These are phyloP conservation scores for Drosophila borealis DNA, from an alignment of 2,888 invertebrate genomes.

Conservation along the genomic window DNA sequence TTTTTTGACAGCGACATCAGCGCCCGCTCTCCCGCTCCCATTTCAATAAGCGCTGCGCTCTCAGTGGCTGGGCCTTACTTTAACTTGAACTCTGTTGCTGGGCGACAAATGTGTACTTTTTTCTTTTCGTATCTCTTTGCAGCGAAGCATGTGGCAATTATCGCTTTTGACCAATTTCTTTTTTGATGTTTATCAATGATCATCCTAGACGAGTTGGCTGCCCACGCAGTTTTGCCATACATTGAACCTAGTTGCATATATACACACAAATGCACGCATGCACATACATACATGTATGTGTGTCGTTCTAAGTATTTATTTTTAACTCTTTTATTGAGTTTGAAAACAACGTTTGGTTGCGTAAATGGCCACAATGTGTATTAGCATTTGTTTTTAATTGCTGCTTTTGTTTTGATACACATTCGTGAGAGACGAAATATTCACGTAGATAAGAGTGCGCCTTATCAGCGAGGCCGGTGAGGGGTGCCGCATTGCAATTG, in stretches of 20 bases:
- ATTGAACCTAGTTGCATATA: constrained; percentile 4
- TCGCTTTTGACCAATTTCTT: constrained; percentile 1
- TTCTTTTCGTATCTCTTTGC: not conserved
- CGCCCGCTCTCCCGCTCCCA: constrained; percentile 7
- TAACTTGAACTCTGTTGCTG: constrained; percentile 45
- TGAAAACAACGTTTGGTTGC: constrained; percentile 41
- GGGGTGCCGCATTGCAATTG: constrained; percentile 24
- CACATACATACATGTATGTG: not conserved
- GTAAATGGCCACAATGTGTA: constrained; percentile 38
- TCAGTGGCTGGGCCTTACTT: constrained; percentile 10
- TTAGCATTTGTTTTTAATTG: constrained; percentile 70
- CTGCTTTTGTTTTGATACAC: constrained; percentile 74
- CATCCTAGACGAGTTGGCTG: constrained; percentile 2
- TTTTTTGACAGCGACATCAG: constrained; percentile 24
- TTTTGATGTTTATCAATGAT: constrained; percentile 6
- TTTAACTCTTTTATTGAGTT: constrained; percentile 38
- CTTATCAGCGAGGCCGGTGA: constrained; percentile 60
- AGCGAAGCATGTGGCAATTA: constrained; percentile 22
- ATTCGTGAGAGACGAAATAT: constrained; percentile 43
- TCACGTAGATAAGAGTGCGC: constrained; percentile 24
- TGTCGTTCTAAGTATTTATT: constrained; percentile 20
- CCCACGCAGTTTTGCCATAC: not conserved
- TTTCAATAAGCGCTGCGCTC: constrained; percentile 9
- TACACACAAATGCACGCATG: too few species aligned
- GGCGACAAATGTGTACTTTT: constrained; percentile 22